phyloP scores from a whole-genome alignment of 1,140 invertebrate genomes.

The Ceratosolen solmsi region DNA sequence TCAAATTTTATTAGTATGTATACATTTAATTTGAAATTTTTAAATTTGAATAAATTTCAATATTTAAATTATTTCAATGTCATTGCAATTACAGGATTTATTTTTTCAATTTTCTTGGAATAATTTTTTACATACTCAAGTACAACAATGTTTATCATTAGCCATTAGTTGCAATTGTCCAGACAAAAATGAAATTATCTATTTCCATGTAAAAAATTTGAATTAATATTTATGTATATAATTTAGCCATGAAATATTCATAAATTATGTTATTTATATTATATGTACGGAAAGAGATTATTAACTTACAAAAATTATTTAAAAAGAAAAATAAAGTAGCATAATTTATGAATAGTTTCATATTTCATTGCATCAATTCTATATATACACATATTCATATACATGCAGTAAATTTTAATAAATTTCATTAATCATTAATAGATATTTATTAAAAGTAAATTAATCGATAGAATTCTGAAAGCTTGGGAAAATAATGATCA shows the following conservation, averaged over 20 bases:
- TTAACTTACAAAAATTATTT: too few species aligned
- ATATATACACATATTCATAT: too few species aligned
- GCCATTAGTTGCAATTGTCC: constrained; percentile 75
- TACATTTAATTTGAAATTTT: not conserved
- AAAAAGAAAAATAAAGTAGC: too few species aligned
- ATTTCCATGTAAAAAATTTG: constrained; percentile 70
- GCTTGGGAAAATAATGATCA: constrained; percentile 79
- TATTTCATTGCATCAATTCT: too few species aligned
- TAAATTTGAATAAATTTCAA: not conserved
- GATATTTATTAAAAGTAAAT: constrained; percentile 80
- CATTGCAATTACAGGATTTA: constrained; percentile 79
- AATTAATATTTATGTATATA: too few species aligned
- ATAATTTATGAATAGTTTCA: too few species aligned
- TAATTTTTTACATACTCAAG: constrained; percentile 92
- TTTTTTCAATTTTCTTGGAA: constrained; percentile 90
- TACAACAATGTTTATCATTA: constrained; percentile 82
- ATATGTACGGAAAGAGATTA: too few species aligned
- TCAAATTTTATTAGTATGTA: constrained; percentile 77
- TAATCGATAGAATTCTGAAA: constrained; percentile 80
- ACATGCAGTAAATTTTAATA: not conserved
- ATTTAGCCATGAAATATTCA: too few species aligned
- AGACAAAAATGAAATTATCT: constrained; percentile 64
- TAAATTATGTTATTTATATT: constrained; percentile 20
- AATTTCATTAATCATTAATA: constrained; percentile 59
- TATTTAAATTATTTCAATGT: constrained; percentile 8